Conservation (phyloP, 1,140 invertebrate genomes). For the Papilio xuthus region DNA sequence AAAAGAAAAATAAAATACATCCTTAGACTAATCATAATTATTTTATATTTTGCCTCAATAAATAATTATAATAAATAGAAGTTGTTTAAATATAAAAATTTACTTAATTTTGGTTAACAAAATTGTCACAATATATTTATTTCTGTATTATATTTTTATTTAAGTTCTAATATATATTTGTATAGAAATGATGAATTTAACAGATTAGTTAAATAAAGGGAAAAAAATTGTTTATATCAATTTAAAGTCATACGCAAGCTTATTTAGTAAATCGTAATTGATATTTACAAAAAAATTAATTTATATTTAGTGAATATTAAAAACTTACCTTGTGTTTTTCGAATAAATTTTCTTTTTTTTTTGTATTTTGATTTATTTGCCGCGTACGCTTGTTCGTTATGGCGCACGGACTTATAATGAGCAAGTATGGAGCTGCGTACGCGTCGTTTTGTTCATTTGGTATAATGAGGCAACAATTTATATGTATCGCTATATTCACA, state of each 20-base stretch:
- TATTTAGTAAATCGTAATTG: not conserved
- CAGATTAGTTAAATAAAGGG: no score
- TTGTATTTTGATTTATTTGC: not conserved
- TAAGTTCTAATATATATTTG: no score
- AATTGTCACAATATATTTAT: no score
- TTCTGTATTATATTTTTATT: no score
- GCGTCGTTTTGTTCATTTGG: constrained; percentile 24
- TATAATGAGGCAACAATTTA: not conserved
- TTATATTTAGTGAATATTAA: not conserved
- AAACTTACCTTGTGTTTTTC: not conserved
- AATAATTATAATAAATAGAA: no score
- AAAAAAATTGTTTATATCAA: no score
- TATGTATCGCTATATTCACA: not conserved
- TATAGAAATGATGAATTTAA: no score
- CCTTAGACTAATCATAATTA: no score
- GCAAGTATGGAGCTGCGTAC: not conserved
- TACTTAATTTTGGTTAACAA: no score
- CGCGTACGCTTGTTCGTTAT: constrained; percentile 17
- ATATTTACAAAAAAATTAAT: not conserved
- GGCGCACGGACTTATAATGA: constrained; percentile 39
- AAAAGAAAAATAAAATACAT: no score
- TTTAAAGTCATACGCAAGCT: not conserved
- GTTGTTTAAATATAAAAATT: no score
- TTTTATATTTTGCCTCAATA: no score
- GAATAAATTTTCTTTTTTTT: not conserved